These are phyloP conservation scores for Phacellophora camtschatica DNA, from an alignment of 30 jellyfish, hydroid and myxozoan genomes.

Conservation along the genomic window DNA sequence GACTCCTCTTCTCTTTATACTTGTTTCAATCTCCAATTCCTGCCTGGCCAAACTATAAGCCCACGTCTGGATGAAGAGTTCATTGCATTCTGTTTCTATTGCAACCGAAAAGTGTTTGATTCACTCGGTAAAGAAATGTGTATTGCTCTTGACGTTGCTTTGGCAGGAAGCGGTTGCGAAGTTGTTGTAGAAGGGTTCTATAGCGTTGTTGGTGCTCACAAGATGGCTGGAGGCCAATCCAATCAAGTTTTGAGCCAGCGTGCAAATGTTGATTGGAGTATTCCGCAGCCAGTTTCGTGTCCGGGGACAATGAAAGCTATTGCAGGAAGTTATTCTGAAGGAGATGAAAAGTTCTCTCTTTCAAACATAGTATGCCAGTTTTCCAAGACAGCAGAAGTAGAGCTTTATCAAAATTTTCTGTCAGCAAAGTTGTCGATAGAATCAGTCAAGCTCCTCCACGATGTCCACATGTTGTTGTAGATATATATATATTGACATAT, in stretches of 20 bases:
- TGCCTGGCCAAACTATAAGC: not conserved
- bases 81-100: not conserved
- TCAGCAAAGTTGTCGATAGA: conserved; percentile 12
- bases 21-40: too few species aligned
- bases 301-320: conserved; percentile 1
- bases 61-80: conserved; percentile 13
- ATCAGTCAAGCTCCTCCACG: not conserved
- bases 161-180: conserved; percentile 21
- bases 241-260: not conserved
- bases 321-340: not conserved
- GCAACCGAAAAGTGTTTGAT: not conserved
- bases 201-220: not conserved
- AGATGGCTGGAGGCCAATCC: too few species aligned
- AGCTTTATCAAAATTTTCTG: not conserved
- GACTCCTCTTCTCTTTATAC: too few species aligned
- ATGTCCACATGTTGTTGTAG: conserved; percentile 11
- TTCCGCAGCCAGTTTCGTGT: conserved; percentile 10
- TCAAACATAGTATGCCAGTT: conserved; percentile 5
- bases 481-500: too few species aligned
- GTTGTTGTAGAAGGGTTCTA: conserved; percentile 23
- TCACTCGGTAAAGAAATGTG: conserved; percentile 41
- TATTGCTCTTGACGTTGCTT: conserved; percentile 24
- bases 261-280: conserved; percentile 25
- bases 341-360: not conserved
- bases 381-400: not conserved